Evolutionary conservation across 2,888 invertebrate species (phyloP), one percentile per base, ranked within the genome.

Genomic region (Dynastes tityus): DNA sequence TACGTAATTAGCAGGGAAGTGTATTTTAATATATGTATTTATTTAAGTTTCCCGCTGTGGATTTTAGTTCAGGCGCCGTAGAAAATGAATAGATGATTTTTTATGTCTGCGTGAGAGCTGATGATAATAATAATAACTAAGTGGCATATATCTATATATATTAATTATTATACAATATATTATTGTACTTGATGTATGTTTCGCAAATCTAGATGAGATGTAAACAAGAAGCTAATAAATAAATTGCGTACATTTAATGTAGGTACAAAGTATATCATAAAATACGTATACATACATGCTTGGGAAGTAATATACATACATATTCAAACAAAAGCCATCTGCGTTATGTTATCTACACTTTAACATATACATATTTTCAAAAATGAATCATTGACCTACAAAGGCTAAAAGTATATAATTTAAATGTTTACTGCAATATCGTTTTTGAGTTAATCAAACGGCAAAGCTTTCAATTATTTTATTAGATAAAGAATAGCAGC

Each of bases 361-460:
- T 27, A 63, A 22, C 29, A 1, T n/a, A 22, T 67, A 5, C 3
- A 11, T 67, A 6, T 45, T 40, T 45, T 45, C 29, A 45, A 67
- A 67, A 67, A 6, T 67, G 65, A 45, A 45, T 67, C 65, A 67
- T 37, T 67, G 16, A 67, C 65, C 65, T 40, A 45, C 37, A 40
- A 67, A 45, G 5, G 13, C 9, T 32, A 63, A 29, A 63, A 63
- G 29, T 63, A 29, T 32, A 29, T 32, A 29, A 29, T 29, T 29
- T 63, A 63, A 63, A 27, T 29, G n/a, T 63, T 63, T 29, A 8
- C n/a, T 29, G 11, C 29, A 63, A 29, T 27, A 63, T 61, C n/a
- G n/a, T 13, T 55, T 55, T 2, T 13, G 22, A 55, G 13, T 53
- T 8, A 8, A 58, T 58, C 16, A 58, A 58, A 22, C 1, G n/a